Conservation (phyloP, 37 sponge, comb jelly and placozoan species). For the Tethya wilhelma region DNA sequence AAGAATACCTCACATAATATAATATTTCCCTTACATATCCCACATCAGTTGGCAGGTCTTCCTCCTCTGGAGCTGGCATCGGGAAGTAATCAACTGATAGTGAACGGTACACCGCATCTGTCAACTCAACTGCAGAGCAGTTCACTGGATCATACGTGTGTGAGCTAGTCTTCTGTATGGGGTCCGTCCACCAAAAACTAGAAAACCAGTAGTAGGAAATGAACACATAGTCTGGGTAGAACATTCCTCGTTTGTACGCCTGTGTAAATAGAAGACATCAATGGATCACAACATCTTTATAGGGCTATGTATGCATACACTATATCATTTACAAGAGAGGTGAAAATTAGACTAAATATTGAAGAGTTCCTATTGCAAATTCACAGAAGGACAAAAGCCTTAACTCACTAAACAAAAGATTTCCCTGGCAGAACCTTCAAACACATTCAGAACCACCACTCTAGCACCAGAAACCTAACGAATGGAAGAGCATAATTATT, state of each 20-base stretch:
- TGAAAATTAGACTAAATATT: too few species aligned
- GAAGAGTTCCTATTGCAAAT: too few species aligned
- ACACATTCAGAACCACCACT: constrained; percentile 52
- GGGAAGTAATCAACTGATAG: constrained; percentile 63
- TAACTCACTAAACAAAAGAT: constrained; percentile 49
- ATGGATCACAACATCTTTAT: too few species aligned
- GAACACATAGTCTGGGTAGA: constrained; percentile 39
- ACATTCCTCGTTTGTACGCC: constrained; percentile 44
- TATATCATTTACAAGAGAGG: too few species aligned
- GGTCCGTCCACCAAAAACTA: constrained; percentile 38
- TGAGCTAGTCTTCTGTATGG: not conserved
- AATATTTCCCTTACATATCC: constrained; percentile 35
- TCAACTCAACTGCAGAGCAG: constrained; percentile 9
- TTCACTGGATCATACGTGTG: not conserved
- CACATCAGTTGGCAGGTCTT: constrained; percentile 44
- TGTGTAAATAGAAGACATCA: too few species aligned
- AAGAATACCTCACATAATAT: too few species aligned
- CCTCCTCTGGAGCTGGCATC: constrained; percentile 1
- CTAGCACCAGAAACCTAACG: constrained; percentile 38
- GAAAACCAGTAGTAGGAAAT: constrained; percentile 55
- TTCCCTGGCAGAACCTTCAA: constrained; percentile 43
- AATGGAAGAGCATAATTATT: not conserved
- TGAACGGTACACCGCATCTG: not conserved
- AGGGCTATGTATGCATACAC: too few species aligned
- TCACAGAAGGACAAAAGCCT: too few species aligned